A percentile compares a stretch with the other conserved stretches of the same genome.
These are phyloP conservation scores for Chlorops oryzae DNA, from an alignment of 1,140 invertebrate species.

Conservation along the genomic window DNA sequence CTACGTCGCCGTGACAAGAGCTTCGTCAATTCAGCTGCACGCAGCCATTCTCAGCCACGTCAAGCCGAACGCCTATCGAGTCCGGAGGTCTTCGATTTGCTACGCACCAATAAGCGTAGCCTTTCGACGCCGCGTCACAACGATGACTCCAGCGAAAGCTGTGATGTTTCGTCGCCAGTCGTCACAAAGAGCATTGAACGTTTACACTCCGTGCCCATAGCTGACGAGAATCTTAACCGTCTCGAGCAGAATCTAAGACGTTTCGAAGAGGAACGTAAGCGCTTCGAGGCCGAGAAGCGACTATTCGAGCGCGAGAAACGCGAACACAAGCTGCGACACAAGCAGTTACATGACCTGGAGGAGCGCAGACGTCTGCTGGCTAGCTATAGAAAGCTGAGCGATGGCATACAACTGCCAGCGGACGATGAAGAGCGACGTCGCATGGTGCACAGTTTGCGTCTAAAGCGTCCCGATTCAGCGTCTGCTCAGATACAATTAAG, in stretches of 20 bases:
- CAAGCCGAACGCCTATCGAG: conserved; percentile 37
- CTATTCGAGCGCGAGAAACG: conserved; percentile 42
- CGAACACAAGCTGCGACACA: conserved; percentile 40
- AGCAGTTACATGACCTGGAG: conserved; percentile 38
- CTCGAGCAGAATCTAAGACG: conserved; percentile 39
- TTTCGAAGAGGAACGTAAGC: conserved; percentile 43
- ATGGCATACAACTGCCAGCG: conserved; percentile 37
- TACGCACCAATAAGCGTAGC: conserved; percentile 32
- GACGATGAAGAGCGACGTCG: conserved; percentile 39
- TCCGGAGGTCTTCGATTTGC: conserved; percentile 32
- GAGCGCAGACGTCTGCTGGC: conserved; percentile 38
- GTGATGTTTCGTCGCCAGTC: conserved; percentile 23
- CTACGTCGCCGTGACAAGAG: conserved; percentile 36
- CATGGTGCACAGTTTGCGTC: conserved; percentile 34
- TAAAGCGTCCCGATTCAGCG: conserved; percentile 32
- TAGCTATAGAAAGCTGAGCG: conserved; percentile 43
- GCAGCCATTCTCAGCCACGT: conserved; percentile 50
- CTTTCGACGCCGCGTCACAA: conserved; percentile 42
- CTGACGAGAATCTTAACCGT: conserved; percentile 25
- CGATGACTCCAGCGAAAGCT: conserved; percentile 42
- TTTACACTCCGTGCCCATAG: too few species aligned
- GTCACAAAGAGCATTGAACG: background rate
- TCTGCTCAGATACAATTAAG: conserved; percentile 3
- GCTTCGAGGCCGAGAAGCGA: conserved; percentile 42
- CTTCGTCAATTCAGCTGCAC: conserved; percentile 27